Conservation (phyloP, 2,888 invertebrate species). For the Caenorhabditis panamensis region DNA sequence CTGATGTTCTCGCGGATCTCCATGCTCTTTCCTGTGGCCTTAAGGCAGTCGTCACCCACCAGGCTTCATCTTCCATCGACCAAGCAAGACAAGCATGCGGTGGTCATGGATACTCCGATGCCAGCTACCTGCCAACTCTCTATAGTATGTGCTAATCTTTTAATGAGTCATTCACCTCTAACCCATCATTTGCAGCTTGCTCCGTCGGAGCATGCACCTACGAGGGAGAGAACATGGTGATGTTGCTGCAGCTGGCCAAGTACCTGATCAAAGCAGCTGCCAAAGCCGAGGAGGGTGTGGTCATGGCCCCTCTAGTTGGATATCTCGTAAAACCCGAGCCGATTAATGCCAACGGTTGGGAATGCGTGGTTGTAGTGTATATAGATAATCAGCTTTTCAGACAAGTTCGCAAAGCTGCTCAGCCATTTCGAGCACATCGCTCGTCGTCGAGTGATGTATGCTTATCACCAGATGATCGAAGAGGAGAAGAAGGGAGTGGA, state of each 20-base stretch:
- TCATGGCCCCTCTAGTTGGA: conserved; percentile 40
- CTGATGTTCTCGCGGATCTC: conserved; percentile 84
- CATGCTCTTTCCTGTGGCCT: conserved; percentile 94
- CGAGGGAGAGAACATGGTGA: conserved; percentile 96
- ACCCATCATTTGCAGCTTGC: conserved; percentile 43
- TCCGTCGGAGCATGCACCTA: conserved; percentile 90
- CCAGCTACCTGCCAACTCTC: conserved; percentile 82
- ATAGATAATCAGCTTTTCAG: conserved; percentile 35
- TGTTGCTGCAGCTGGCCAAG: conserved; percentile 90
- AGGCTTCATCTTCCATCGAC: conserved; percentile 86
- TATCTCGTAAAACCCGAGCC: conserved; percentile 41
- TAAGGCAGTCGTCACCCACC: conserved; percentile 86
- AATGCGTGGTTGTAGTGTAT: background rate
- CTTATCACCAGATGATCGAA: conserved; percentile 58
- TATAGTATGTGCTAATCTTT: conserved; percentile 48
- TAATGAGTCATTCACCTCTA: background rate
- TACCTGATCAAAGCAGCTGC: conserved; percentile 84
- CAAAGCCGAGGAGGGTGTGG: conserved; percentile 33
- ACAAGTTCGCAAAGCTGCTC: conserved; percentile 53
- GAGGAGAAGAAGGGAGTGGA: conserved; percentile 55
- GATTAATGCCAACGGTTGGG: background rate
- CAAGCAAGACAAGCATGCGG: conserved; percentile 88
- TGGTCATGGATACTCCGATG: conserved; percentile 90
- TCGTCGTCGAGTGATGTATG: conserved; percentile 49
- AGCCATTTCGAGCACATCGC: conserved; percentile 64